Percentiles rank a stretch among this genome's conserved stretches.
Conservation (phyloP, 2,113 vertebrate genomes). For the Murina feae region DNA sequence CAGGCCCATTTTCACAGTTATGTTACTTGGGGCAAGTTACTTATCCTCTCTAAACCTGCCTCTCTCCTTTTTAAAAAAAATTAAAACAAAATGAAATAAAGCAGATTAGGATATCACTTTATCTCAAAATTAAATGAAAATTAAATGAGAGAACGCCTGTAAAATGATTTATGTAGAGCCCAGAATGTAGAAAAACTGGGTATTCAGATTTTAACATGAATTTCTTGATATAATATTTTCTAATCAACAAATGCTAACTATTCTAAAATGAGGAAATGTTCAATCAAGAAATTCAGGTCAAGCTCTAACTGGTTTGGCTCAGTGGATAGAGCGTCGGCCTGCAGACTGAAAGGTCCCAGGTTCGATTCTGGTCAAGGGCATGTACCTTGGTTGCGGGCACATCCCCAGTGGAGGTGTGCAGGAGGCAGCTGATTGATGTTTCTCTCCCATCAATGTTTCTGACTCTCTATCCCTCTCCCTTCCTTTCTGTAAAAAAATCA, state of each 20-base stretch:
- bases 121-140: background rate
- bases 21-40: background rate
- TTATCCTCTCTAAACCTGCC: background rate
- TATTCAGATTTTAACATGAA: background rate
- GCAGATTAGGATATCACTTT: background rate
- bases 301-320: too few species aligned
- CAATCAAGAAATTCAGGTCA: background rate
- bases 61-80: background rate
- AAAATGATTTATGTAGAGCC: background rate
- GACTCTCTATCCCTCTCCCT: too few species aligned
- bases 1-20: background rate
- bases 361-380: too few species aligned
- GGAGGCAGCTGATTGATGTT: too few species aligned
- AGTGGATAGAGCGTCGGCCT: too few species aligned
- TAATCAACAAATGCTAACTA: background rate
- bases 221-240: constrained; percentile 5
- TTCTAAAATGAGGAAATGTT: background rate
- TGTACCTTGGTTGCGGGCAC: too few species aligned
- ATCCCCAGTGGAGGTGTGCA: too few species aligned
- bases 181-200: background rate
- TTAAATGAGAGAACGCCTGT: background rate
- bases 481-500: too few species aligned
- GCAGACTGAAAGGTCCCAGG: too few species aligned
- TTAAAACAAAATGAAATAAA: background rate
- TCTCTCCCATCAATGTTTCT: too few species aligned